Evolutionary conservation across 2,888 invertebrate genomes (phyloP).

Genomic region (Pilophorus perplexus): DNA sequence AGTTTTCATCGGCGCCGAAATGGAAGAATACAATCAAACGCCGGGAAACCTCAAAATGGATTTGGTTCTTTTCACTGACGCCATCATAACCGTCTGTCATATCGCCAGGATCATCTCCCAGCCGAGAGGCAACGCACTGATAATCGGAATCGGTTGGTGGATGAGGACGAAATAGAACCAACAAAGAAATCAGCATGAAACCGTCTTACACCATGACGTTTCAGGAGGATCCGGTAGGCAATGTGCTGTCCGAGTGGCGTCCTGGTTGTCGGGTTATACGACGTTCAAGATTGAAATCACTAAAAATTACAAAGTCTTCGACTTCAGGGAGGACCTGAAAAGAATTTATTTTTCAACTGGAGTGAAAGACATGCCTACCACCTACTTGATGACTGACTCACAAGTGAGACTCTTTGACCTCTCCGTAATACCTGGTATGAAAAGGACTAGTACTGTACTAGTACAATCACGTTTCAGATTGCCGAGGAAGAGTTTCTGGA

Average conservation of each 20-base stretch:
- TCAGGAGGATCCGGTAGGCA: slow-evolving; percentile 80
- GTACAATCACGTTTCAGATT: slow-evolving; percentile 55
- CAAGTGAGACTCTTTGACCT: slow-evolving; percentile 57
- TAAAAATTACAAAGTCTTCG: slow-evolving; percentile 70
- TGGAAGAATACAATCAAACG: slow-evolving; percentile 76
- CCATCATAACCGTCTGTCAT: slow-evolving; percentile 79
- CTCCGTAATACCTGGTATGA: no score
- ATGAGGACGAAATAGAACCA: no score
- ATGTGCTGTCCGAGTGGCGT: slow-evolving; percentile 71
- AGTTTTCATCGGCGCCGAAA: slow-evolving; percentile 57
- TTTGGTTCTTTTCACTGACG: slow-evolving; percentile 81
- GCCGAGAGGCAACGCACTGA: slow-evolving; percentile 76
- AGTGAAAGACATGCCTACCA: slow-evolving; percentile 69
- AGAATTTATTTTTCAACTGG: slow-evolving; percentile 68
- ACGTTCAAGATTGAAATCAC: slow-evolving; percentile 78
- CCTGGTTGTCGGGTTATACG: slow-evolving; percentile 74
- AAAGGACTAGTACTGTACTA: no score
- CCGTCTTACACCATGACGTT: slow-evolving; percentile 46
- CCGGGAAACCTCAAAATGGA: slow-evolving; percentile 77
- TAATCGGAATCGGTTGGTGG: slow-evolving; percentile 80
- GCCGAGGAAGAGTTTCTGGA: slow-evolving; percentile 81
- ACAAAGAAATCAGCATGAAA: no score
- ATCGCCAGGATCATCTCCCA: slow-evolving; percentile 80
- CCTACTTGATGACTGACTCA: slow-evolving; percentile 82
- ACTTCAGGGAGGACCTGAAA: slow-evolving; percentile 82